A percentile compares a stretch with the other conserved stretches of the same genome.
Conservation (phyloP, 1,140 invertebrate species). For the Riptortus pedestris region DNA sequence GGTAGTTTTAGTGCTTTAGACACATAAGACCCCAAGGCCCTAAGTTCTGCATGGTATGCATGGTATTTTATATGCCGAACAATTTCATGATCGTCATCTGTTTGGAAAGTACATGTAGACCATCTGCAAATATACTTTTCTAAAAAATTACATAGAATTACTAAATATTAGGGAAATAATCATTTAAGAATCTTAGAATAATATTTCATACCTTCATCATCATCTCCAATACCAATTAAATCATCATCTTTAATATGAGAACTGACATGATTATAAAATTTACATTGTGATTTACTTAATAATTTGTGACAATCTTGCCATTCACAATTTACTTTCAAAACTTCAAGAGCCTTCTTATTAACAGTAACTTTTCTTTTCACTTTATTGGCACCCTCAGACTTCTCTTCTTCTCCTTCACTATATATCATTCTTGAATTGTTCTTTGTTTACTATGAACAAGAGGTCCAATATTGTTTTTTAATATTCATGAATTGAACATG, state of each 20-base stretch:
- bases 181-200: neutral
- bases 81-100: constrained; percentile 43
- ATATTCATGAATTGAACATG: too few relatives aligned
- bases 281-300: neutral
- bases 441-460: too few relatives aligned
- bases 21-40: constrained; percentile 56
- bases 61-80: constrained; percentile 64
- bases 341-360: constrained; percentile 14
- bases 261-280: constrained; percentile 22
- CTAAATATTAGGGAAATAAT: neutral
- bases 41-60: constrained; percentile 59
- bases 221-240: constrained; percentile 8
- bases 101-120: constrained; percentile 49
- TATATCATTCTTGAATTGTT: neutral
- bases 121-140: constrained; percentile 49
- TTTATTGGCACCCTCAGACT: neutral
- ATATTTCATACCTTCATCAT: constrained; percentile 19
- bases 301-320: constrained; percentile 31
- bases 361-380: neutral
- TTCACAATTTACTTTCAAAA: constrained; percentile 41
- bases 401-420: neutral
- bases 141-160: constrained; percentile 22
- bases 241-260: constrained; percentile 25
- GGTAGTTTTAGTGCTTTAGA: constrained; percentile 48
- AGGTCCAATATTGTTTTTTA: too few relatives aligned